phyloP scores from a whole-genome alignment of 1,140 invertebrate species.

The Branchinecta lindahli region DNA sequence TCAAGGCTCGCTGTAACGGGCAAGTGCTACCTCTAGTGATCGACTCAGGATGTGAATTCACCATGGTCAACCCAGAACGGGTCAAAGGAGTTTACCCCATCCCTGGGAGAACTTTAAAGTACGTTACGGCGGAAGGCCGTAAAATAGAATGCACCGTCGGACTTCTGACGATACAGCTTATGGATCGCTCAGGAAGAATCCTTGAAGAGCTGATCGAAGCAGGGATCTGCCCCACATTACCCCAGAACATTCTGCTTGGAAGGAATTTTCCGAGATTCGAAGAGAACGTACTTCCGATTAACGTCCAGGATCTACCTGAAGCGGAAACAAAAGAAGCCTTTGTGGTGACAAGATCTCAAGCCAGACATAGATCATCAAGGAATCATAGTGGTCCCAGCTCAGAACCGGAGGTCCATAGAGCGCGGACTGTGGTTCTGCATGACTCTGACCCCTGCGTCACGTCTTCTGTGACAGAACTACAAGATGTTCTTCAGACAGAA shows the following conservation, averaged over 20 bases:
- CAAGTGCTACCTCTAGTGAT: not conserved
- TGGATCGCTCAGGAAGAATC: not conserved
- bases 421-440: not conserved
- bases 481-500: slow-evolving; percentile 6
- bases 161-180: slow-evolving; percentile 10
- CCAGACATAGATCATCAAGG: not conserved
- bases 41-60: slow-evolving; percentile 1
- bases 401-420: not conserved
- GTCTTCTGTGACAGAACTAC: not conserved
- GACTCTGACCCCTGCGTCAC: not conserved
- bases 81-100: slow-evolving; percentile 10
- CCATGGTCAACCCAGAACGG: not conserved
- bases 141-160: slow-evolving; percentile 9
- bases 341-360: not conserved
- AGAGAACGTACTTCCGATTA: slow-evolving; percentile 7
- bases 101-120: slow-evolving; percentile 8
- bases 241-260: slow-evolving; percentile 5
- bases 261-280: slow-evolving; percentile 5
- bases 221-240: slow-evolving; percentile 3
- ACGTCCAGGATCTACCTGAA: not conserved
- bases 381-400: slow-evolving; percentile 7
- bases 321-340: too few relatives aligned
- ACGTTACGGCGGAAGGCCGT: slow-evolving; percentile 2
- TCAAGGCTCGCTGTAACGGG: slow-evolving; percentile 2
- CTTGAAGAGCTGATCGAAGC: not conserved